A percentile compares a stretch with the other conserved stretches of the same genome.
Evolutionary conservation across 2,888 invertebrate species (phyloP).

Genomic region (Lycocerus yunnanus): DNA sequence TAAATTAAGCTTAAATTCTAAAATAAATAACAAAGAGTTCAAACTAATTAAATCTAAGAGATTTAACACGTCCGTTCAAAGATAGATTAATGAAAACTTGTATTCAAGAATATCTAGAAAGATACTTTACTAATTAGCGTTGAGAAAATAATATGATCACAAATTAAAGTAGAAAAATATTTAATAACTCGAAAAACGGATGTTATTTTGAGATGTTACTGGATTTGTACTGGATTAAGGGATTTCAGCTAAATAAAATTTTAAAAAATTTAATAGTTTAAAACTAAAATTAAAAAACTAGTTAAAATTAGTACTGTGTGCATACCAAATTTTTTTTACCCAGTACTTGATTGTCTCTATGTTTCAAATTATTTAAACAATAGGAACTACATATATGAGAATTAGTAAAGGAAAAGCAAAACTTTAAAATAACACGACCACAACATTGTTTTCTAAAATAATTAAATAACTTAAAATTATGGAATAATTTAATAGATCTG

Average conservation of each 20-base stretch:
- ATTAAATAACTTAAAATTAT: no score
- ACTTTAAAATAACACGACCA: no score
- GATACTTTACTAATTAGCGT: background rate
- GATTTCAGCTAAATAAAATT: background rate
- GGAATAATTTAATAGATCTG: no score
- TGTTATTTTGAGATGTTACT: background rate
- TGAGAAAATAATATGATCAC: background rate
- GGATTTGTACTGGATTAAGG: background rate
- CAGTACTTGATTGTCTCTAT: no score
- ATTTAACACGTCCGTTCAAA: background rate
- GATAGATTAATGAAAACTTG: background rate
- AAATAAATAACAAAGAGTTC: background rate
- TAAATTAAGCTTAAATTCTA: background rate
- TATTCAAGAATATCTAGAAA: background rate
- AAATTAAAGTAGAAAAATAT: background rate
- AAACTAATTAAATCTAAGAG: background rate
- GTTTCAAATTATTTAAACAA: no score
- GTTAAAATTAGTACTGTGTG: no score
- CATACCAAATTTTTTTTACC: no score
- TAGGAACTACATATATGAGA: no score
- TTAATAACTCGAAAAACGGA: background rate
- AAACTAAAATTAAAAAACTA: no score
- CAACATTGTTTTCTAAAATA: no score
- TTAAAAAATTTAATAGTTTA: background rate
- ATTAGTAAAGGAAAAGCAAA: no score